Conservation (phyloP, 2,888 invertebrate species). For the Baronia brevicornis region DNA sequence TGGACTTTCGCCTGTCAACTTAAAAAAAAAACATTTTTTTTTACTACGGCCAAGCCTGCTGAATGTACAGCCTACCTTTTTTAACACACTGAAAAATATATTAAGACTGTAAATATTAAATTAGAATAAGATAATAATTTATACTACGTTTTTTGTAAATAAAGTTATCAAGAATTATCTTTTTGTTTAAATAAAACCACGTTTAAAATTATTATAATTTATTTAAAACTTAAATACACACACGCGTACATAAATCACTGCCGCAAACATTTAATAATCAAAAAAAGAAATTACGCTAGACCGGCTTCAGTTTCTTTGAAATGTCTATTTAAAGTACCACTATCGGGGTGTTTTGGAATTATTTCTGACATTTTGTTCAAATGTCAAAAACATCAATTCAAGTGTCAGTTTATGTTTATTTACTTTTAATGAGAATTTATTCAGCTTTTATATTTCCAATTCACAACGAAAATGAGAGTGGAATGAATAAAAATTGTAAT, state of each 20-base stretch:
- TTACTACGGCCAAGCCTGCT: constrained; percentile 18
- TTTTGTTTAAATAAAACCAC: constrained; percentile 17
- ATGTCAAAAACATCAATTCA: too few species aligned
- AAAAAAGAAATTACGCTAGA: too few species aligned
- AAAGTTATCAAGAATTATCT: constrained; percentile 35
- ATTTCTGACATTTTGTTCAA: too few species aligned
- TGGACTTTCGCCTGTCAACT: constrained; percentile 11
- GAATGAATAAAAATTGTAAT: too few species aligned
- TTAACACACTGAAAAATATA: constrained; percentile 20
- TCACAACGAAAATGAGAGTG: too few species aligned
- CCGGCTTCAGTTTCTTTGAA: too few species aligned
- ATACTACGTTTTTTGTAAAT: constrained; percentile 67
- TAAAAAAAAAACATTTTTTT: constrained; percentile 12
- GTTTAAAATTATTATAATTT: constrained; percentile 6
- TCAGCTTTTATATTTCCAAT: too few species aligned
- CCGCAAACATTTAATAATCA: too few species aligned
- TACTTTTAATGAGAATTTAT: too few species aligned
- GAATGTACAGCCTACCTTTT: constrained; percentile 9
- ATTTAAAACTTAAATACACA: constrained; percentile 19
- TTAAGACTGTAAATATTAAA: constrained; percentile 71
- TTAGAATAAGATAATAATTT: constrained; percentile 64
- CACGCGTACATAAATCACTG: constrained; percentile 29
- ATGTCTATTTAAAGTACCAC: too few species aligned
- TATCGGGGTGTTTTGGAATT: too few species aligned
- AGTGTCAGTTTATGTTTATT: too few species aligned